phyloP scores from a whole-genome alignment of 2,888 invertebrate species.

The Gari tellinella region DNA sequence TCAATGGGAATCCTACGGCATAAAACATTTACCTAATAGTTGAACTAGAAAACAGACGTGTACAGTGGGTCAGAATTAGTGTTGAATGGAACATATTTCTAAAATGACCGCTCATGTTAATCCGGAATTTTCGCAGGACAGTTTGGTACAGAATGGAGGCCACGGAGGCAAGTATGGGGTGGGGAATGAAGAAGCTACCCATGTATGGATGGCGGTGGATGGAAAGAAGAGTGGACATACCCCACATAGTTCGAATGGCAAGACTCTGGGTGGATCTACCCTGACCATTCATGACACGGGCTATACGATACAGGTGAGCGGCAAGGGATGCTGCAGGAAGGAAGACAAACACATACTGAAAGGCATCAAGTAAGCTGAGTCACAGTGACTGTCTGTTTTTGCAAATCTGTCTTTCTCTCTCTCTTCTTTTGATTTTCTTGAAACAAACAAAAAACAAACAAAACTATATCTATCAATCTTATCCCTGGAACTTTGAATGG shows the following conservation, averaged over 20 bases:
- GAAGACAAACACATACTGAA: constrained; percentile 76
- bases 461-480: too few species aligned
- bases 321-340: constrained; percentile 69
- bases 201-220: constrained; percentile 19
- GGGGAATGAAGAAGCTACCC: background rate
- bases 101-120: too few species aligned
- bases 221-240: background rate
- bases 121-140: constrained; percentile 11
- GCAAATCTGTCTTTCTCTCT: too few species aligned
- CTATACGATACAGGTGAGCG: constrained; percentile 75
- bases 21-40: too few species aligned
- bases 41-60: too few species aligned
- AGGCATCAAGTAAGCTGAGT: constrained; percentile 78
- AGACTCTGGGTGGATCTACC: constrained; percentile 24
- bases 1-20: too few species aligned
- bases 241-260: background rate
- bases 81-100: too few species aligned
- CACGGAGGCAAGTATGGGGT: background rate
- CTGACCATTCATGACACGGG: constrained; percentile 74
- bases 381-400: too few species aligned
- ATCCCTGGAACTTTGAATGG: too few species aligned
- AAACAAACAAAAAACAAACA: too few species aligned
- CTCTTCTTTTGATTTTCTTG: too few species aligned
- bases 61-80: too few species aligned
- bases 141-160: constrained; percentile 13